Percentiles rank a stretch among this genome's conserved stretches.
phyloP scores from a whole-genome alignment of 2,113 vertebrate genomes.

The Platysteira castanea region DNA sequence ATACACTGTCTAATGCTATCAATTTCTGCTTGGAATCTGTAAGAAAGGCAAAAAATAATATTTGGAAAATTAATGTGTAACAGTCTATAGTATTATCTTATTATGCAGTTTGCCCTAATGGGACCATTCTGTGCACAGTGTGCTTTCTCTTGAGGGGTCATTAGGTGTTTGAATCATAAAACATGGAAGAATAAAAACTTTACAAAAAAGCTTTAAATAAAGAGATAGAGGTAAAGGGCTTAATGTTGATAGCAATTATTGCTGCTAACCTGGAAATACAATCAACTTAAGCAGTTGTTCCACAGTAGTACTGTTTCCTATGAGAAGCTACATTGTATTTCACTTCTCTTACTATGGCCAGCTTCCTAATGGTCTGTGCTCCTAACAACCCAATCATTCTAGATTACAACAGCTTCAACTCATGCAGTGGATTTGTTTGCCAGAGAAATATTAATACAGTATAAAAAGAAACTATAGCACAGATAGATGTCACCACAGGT shows the following conservation, averaged over 20 bases:
- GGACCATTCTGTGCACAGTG: background rate
- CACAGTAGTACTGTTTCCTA: background rate
- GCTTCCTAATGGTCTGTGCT: background rate
- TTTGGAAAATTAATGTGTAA: background rate
- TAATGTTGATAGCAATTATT: background rate
- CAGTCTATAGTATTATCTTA: background rate
- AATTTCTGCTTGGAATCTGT: background rate
- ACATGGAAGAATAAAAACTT: background rate
- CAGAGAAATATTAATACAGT: background rate
- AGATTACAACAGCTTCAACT: background rate
- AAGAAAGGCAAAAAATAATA: background rate
- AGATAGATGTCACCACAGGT: background rate
- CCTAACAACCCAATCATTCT: background rate
- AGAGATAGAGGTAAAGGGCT: background rate
- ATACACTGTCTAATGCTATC: background rate
- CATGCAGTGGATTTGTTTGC: background rate
- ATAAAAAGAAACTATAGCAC: background rate
- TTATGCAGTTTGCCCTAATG: background rate
- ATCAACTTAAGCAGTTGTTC: background rate
- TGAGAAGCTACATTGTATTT: background rate
- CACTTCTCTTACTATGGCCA: background rate
- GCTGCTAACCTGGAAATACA: background rate
- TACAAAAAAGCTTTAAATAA: background rate
- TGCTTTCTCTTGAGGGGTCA: background rate
- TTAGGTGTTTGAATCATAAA: background rate